A percentile compares a stretch with the other conserved stretches of the same genome.
These are phyloP conservation scores for Tenthredo amoena DNA, from an alignment of 2,888 invertebrate species.

Conservation along the genomic window DNA sequence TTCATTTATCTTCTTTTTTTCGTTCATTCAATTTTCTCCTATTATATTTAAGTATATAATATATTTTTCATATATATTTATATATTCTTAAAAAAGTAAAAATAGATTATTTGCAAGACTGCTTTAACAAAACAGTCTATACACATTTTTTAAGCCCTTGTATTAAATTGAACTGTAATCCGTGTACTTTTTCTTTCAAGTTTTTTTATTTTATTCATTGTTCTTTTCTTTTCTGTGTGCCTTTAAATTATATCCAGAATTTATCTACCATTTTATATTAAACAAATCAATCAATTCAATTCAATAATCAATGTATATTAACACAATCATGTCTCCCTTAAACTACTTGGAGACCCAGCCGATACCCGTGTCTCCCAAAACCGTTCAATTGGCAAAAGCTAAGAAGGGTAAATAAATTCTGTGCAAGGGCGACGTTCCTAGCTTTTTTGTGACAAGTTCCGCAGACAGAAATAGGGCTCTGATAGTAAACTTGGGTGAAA, in stretches of 20 bases:
- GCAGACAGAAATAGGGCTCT: conserved; percentile 60
- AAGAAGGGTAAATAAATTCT: conserved; percentile 61
- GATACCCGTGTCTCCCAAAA: conserved; percentile 59
- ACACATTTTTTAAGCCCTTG: neutral
- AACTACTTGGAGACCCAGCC: conserved; percentile 66
- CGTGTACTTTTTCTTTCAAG: neutral
- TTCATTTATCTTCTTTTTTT: neutral
- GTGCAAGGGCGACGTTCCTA: conserved; percentile 60
- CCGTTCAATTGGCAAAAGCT: conserved; percentile 62
- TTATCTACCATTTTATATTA: neutral
- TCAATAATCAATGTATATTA: neutral
- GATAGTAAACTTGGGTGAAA: conserved; percentile 57
- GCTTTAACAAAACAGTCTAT: conserved; percentile 8
- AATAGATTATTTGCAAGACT: conserved; percentile 55
- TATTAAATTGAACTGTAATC: neutral
- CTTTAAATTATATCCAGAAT: neutral
- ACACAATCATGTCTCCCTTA: conserved; percentile 52
- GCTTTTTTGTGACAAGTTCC: conserved; percentile 64
- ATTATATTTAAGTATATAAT: conserved; percentile 25
- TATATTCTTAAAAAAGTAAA: conserved; percentile 60
- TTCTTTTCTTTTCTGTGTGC: neutral
- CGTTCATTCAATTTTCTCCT: neutral
- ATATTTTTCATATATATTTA: conserved; percentile 29
- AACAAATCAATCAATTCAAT: neutral
- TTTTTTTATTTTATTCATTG: neutral